Conservation (phyloP, 2,888 invertebrate species). For the Cepaea hortensis region DNA sequence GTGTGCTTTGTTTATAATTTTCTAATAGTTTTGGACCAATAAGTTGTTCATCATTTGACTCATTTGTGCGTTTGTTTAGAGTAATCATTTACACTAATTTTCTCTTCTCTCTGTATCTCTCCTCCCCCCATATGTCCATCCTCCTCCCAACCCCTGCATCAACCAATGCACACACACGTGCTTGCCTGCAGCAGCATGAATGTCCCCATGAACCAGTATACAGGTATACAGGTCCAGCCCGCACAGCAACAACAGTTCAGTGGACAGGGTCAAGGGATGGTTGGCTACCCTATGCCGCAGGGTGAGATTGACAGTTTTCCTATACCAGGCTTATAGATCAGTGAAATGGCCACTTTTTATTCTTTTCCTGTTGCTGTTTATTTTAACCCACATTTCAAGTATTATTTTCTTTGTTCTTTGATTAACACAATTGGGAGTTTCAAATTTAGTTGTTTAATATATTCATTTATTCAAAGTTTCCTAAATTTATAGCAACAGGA, state of each 20-base stretch:
- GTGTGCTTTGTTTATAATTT: too few species aligned
- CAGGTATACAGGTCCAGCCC: slow-evolving; percentile 65
- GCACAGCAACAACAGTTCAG: slow-evolving; percentile 67
- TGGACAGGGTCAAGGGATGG: slow-evolving; percentile 63
- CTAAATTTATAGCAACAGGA: not conserved
- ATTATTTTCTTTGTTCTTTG: slow-evolving; percentile 16
- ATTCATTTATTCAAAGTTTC: not conserved
- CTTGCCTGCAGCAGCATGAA: slow-evolving; percentile 50
- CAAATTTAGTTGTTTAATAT: not conserved
- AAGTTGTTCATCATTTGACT: too few species aligned
- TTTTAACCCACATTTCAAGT: slow-evolving; percentile 1
- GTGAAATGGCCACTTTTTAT: slow-evolving; percentile 52
- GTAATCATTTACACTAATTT: too few species aligned
- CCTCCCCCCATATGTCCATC: not conserved
- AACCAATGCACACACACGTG: not conserved
- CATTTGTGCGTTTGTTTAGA: too few species aligned
- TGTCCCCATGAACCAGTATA: slow-evolving; percentile 63
- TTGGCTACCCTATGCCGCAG: slow-evolving; percentile 69
- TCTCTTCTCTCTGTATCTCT: too few species aligned
- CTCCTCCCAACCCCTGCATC: not conserved
- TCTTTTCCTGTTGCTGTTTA: not conserved
- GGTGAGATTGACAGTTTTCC: slow-evolving; percentile 60
- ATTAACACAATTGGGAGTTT: slow-evolving; percentile 4
- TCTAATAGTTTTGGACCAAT: too few species aligned
- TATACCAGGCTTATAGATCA: slow-evolving; percentile 54